Base-by-base conservation (phyloP, 92 coral and sea anemone genomes). In the Parazoanthus darwini region DNA sequence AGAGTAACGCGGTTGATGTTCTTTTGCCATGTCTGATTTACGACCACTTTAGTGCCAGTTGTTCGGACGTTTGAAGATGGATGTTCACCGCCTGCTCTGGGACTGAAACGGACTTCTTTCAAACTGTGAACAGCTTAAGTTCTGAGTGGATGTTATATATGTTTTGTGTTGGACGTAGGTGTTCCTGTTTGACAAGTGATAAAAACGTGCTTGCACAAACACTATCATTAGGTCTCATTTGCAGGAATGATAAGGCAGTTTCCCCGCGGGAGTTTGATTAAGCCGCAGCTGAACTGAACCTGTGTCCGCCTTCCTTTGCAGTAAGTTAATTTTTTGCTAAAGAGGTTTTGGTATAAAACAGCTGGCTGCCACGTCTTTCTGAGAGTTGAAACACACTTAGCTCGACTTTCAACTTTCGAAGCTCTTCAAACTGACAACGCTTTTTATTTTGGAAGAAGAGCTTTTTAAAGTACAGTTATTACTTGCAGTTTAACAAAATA, bases 121-220 rank as follows among this genome's bases (percentile, higher is more conserved):
- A 54, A 63, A 23, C 70, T 63, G 26, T 63, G 70, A 39, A 63
- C 70, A 23, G 70, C 70, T 63, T 63, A 2, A 2, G 3, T 63
- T 3, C 25, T 76, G 48, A 37, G 80, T 35, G 25, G 46, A 15
- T 42, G 22, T 39, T 76, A 15, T 76, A 76, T 76, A 76, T 22
- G 48, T 22, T 76, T 35, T 39, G 46, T 76, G 10, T 44, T 16
- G 48, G 43, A 54, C 48, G 80, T 76, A 39, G 50, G 80, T 76
- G 80, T 76, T 76, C 46, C 48, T 76, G 80, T 76, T 44, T 33
- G 80, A 39, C 80, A 39, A 37, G 54, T 38, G 80, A 76, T 76
- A 3, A 76, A 37, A 39, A 37, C 56, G 16, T 76, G 80, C 38
- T 76, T 76, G 23, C 2, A 37, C 6, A 44, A 76, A 11, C 51